phyloP scores from a whole-genome alignment of 1,140 invertebrate genomes.

The Drosophila jambulina region DNA sequence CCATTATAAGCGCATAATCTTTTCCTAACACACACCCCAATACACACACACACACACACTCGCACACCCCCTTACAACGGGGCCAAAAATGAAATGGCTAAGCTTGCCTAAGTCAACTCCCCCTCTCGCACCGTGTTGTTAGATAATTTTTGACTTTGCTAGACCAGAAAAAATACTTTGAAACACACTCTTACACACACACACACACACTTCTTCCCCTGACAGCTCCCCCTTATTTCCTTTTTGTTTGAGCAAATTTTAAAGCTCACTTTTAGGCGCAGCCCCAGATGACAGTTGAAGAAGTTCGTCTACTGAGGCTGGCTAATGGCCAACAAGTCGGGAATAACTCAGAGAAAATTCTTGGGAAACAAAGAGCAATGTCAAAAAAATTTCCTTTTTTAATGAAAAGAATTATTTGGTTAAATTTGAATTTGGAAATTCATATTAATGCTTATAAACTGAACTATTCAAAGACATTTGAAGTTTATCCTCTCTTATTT shows the following conservation, averaged over 20 bases:
- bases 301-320: slow-evolving; percentile 11
- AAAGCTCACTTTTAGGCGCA: slow-evolving; percentile 40
- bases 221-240: not conserved
- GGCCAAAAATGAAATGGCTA: slow-evolving; percentile 76
- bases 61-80: slow-evolving; percentile 22
- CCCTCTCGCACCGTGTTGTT: slow-evolving; percentile 43
- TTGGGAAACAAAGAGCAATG: not conserved
- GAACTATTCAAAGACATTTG: too few species aligned
- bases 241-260: slow-evolving; percentile 34
- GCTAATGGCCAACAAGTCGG: slow-evolving; percentile 24
- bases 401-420: not conserved
- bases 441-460: not conserved
- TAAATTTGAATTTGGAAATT: not conserved
- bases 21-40: slow-evolving; percentile 61
- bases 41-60: slow-evolving; percentile 18
- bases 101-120: slow-evolving; percentile 51
- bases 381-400: not conserved
- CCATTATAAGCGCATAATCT: slow-evolving; percentile 83
- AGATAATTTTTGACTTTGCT: slow-evolving; percentile 71
- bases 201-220: not conserved
- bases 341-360: slow-evolving; percentile 18
- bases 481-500: not conserved
- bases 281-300: slow-evolving; percentile 36
- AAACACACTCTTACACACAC: not conserved
- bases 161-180: slow-evolving; percentile 42